phyloP scores from a whole-genome alignment of 2,888 invertebrate genomes.

The Melieria omissa region DNA sequence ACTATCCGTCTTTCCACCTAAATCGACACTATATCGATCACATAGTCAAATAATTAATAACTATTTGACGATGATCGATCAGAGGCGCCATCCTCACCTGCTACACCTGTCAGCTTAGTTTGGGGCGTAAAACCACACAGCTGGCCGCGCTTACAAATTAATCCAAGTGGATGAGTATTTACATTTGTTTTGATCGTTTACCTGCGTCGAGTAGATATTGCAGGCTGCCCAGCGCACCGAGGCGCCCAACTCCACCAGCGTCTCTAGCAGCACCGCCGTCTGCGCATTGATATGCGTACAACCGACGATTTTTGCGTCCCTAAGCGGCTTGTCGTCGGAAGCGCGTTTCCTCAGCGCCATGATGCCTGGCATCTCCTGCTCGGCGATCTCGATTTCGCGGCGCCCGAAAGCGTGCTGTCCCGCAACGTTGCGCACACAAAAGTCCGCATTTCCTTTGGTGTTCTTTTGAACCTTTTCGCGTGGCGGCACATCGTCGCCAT shows the following conservation, averaged over 20 bases:
- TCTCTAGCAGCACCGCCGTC: slow-evolving; percentile 94
- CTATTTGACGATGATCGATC: no score
- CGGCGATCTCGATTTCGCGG: slow-evolving; percentile 97
- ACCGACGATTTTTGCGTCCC: slow-evolving; percentile 95
- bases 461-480: slow-evolving; percentile 92
- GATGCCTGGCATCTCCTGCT: slow-evolving; percentile 99
- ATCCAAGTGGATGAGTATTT: neutral
- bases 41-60: no score
- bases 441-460: slow-evolving; percentile 84
- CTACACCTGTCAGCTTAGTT: no score
- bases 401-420: slow-evolving; percentile 93
- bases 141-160: no score
- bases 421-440: slow-evolving; percentile 90
- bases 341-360: slow-evolving; percentile 94
- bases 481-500: slow-evolving; percentile 93
- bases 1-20: no score
- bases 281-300: slow-evolving; percentile 99
- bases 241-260: slow-evolving; percentile 87
- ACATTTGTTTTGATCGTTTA: slow-evolving; percentile 55
- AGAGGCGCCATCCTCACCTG: no score
- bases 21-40: no score
- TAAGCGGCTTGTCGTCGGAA: slow-evolving; percentile 91
- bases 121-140: no score
- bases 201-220: slow-evolving; percentile 97
- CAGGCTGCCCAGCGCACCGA: slow-evolving; percentile 96